Evolutionary conservation across 2,797 vertebrate genomes (phyloP), one percentile per base, ranked within the genome.

Genomic region (Rousettus madagascariensis): DNA sequence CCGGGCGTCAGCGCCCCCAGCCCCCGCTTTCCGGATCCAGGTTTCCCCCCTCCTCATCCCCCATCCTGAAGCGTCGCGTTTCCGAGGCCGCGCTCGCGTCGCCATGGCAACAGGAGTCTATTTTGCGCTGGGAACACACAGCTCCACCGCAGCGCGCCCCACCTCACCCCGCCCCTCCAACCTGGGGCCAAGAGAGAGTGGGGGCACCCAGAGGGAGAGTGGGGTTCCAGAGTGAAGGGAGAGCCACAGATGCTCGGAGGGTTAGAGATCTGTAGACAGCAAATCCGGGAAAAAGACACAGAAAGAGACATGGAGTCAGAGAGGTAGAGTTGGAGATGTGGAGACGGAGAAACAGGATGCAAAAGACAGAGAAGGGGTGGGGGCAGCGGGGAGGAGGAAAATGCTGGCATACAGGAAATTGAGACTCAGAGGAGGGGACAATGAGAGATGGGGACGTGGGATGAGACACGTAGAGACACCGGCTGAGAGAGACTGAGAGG

Each of bases 71-170:
- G 91, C 95, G 20, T 69, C 90, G 96, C 97, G 95, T 97, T 96
- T 95, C 49, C 15, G 85, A 94, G 96, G 95, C 96, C 95, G 90
- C 82, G 83, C 96, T 95, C 65, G 57, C 82, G 95, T 97, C 83
- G 15, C 95, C 96, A 97, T 97, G 95, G 95, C 96, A 97, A 98
- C 97, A 16, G 53, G 91, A 97, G 91, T 95, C 97, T 98, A 97
- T 97, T 97, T 97, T 97, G 96, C 41, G 95, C 97, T 86, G 93
- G 95, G 97, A 97, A 97, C 97, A 97, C 87, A 65, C 92, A 83
- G 97, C 97, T 96, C 79, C 22, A 86, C 96, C 8, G 96, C 97
- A 96, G 90, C 95, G 78, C 87, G 86, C 96, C 91, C 91, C 80
- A 68, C n/a, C 95, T 69, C 71, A 12, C 83, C 79, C 63, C 95